A percentile compares a stretch with the other conserved stretches of the same genome.
Conservation (phyloP, 2,797 vertebrate species). For the Bufotes viridis region DNA sequence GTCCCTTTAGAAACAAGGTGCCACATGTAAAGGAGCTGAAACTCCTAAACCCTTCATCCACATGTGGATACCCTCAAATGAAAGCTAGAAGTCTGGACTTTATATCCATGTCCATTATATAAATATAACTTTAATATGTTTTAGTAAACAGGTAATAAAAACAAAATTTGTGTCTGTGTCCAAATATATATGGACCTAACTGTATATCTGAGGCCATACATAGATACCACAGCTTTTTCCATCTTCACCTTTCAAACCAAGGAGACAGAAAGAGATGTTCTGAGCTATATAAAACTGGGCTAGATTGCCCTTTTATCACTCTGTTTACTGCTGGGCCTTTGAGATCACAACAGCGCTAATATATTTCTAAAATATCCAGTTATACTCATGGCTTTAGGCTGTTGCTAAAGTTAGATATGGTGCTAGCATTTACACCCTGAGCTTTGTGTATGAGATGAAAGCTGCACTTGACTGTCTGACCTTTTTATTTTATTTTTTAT, state of each 20-base stretch:
- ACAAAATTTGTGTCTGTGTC: too few relatives aligned
- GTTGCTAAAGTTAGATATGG: constrained; percentile 43
- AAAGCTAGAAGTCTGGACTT: too few relatives aligned
- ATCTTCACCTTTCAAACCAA: neutral
- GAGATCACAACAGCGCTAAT: constrained; percentile 25
- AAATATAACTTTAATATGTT: too few relatives aligned
- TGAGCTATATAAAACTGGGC: neutral
- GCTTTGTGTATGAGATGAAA: constrained; percentile 28
- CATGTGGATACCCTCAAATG: too few relatives aligned
- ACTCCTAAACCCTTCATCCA: too few relatives aligned
- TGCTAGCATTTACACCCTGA: constrained; percentile 26
- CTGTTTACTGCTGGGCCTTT: constrained; percentile 40
- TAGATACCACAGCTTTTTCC: constrained; percentile 4
- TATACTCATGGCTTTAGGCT: constrained; percentile 37
- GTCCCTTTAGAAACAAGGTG: too few relatives aligned
- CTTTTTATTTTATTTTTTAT: neutral
- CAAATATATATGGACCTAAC: too few relatives aligned
- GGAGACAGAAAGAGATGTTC: neutral
- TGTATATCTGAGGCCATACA: neutral
- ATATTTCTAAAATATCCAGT: constrained; percentile 31
- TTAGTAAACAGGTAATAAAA: too few relatives aligned
- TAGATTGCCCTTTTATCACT: constrained; percentile 17
- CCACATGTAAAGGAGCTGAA: too few relatives aligned
- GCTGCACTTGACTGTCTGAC: constrained; percentile 3
- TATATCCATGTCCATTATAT: too few relatives aligned